These are phyloP conservation scores for Ochropacha duplaris DNA, from an alignment of 2,888 invertebrate species.

Conservation along the genomic window DNA sequence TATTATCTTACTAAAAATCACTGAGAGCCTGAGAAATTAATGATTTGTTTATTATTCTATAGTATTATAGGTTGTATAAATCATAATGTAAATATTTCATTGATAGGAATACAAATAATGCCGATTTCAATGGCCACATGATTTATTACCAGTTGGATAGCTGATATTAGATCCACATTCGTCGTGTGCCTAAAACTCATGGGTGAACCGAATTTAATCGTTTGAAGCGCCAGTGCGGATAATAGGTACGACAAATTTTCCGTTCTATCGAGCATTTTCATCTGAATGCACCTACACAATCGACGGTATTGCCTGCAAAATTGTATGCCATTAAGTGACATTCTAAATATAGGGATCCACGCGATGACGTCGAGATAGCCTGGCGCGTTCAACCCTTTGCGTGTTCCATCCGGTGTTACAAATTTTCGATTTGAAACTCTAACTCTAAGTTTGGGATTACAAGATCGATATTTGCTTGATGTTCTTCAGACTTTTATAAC, in stretches of 20 bases:
- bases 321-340: slow-evolving; percentile 78
- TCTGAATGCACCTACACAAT: slow-evolving; percentile 78
- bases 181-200: slow-evolving; percentile 47
- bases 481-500: slow-evolving; percentile 15
- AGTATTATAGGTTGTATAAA: too few species aligned
- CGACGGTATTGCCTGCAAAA: slow-evolving; percentile 75
- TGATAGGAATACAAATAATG: background rate
- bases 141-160: slow-evolving; percentile 10
- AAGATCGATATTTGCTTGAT: slow-evolving; percentile 24
- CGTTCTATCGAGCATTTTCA: slow-evolving; percentile 78
- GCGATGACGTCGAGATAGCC: slow-evolving; percentile 61
- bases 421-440: slow-evolving; percentile 21
- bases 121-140: background rate
- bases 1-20: too few species aligned
- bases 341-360: slow-evolving; percentile 76
- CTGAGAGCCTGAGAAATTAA: too few species aligned
- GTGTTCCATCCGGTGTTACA: slow-evolving; percentile 37
- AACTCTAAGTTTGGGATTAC: slow-evolving; percentile 20
- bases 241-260: slow-evolving; percentile 79
- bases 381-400: slow-evolving; percentile 60
- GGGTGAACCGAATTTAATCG: slow-evolving; percentile 75
- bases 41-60: too few species aligned
- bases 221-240: slow-evolving; percentile 73
- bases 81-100: background rate
- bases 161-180: slow-evolving; percentile 39